Percentiles rank a stretch among this genome's conserved stretches.
Evolutionary conservation across 1,140 invertebrate species (phyloP).

Genomic region (Drosophila malerkotliana): DNA sequence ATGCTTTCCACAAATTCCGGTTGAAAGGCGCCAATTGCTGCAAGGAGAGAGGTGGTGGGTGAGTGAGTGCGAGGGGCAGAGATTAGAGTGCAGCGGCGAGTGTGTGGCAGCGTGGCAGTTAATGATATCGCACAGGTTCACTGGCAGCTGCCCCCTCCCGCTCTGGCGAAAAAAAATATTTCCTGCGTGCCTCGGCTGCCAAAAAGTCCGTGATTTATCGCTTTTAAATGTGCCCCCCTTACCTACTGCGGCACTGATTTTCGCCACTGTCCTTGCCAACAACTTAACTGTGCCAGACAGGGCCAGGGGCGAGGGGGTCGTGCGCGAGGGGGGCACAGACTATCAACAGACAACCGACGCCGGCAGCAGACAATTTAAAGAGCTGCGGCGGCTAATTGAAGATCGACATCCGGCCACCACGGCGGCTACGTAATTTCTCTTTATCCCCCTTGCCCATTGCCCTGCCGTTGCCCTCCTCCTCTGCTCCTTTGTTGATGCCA

Average conservation of each 20-base stretch:
- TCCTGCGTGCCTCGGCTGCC: constrained; percentile 48
- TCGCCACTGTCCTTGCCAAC: constrained; percentile 50
- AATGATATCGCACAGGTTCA: constrained; percentile 69
- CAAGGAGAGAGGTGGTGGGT: neutral
- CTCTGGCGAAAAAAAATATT: neutral
- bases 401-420: constrained; percentile 52
- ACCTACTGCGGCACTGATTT: constrained; percentile 3
- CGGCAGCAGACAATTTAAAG: constrained; percentile 65
- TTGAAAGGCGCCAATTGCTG: constrained; percentile 87
- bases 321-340: neutral
- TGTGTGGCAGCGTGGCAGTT: constrained; percentile 58
- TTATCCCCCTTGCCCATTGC: too few relatives aligned
- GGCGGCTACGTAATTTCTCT: constrained; percentile 5
- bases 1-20: constrained; percentile 93
- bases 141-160: constrained; percentile 18
- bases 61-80: constrained; percentile 1
- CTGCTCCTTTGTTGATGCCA: too few relatives aligned
- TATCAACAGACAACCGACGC: constrained; percentile 14
- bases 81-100: constrained; percentile 64
- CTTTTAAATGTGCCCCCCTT: constrained; percentile 74
- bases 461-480: neutral
- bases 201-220: constrained; percentile 77
- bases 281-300: constrained; percentile 54
- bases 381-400: constrained; percentile 66
- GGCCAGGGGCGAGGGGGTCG: too few relatives aligned